Evolutionary conservation across 2,888 invertebrate genomes (phyloP), one percentile per base, ranked within the genome.

Genomic region (Volucella inflata): DNA sequence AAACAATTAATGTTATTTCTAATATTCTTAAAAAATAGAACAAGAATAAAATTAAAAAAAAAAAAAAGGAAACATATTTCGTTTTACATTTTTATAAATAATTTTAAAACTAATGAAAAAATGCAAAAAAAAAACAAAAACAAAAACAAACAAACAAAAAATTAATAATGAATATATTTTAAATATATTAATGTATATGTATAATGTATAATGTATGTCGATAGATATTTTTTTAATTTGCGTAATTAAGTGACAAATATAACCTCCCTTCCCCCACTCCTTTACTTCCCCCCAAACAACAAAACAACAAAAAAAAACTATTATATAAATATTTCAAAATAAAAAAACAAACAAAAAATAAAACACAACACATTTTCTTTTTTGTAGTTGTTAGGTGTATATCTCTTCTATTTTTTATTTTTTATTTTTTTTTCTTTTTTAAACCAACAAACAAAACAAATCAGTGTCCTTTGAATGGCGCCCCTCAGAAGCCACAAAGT

Each of bases 211-310:
- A 67, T 85, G 76, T 77, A 79, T 79, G 72, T 85, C 67, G 40
- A 85, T 85, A 81, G 76, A 81, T 77, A 80, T 85, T 77, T 78
- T 84, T 85, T 85, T 85, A 64, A 76, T 80, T 84, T 84, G 65
- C 75, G 67, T 72, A 67, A 44, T 70, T 46, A 60, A 42, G 40
- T 57, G 64, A 55, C n/a, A 48, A 62, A 50, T 46, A 64, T 50
- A 62, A 82, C 4, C 30, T 30, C 1, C 6, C n/a, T n/a, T n/a
- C n/a, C n/a, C n/a, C n/a, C 30, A 4, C 30, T 30, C 30, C 30
- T 30, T 30, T 30, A 30, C 30, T 6, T 6, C 6, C 30, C 36
- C n/a, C n/a, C n/a, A n/a, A 71, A 12, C 46, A 76, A 17, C 42
- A 46, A 51, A 50, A 48, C 40, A 53, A 78, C 64, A 51, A 62